Percentiles rank a stretch among this genome's conserved stretches.
Conservation (phyloP, 2,113 vertebrate species). For the Nothoprocta perdicaria region DNA sequence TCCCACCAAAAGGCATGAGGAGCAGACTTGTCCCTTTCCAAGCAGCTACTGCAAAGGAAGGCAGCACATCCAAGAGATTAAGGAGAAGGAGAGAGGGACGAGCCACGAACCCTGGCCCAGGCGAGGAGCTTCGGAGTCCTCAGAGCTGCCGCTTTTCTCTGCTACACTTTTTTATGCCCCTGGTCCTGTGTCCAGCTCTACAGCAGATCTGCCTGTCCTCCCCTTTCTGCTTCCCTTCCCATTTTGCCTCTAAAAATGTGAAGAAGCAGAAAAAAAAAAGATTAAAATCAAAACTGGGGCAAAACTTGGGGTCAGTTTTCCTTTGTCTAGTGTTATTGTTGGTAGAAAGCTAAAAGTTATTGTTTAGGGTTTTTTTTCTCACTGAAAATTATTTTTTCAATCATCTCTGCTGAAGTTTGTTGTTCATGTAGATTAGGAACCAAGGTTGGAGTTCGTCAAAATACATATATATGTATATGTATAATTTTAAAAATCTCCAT, state of each 20-base stretch:
- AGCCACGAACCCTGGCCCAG: not conserved
- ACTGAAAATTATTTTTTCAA: not conserved
- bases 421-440: not conserved
- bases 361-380: not conserved
- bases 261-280: not conserved
- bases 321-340: not conserved
- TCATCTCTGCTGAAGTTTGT: not conserved
- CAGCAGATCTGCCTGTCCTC: not conserved
- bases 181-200: not conserved
- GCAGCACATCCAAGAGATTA: fast-evolving
- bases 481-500: not conserved
- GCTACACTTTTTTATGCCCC: not conserved
- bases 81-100: fast-evolving
- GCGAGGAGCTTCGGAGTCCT: not conserved
- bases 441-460: not conserved
- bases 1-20: not conserved
- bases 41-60: not conserved
- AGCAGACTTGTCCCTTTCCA: not conserved
- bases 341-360: not conserved
- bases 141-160: not conserved
- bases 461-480: no score
- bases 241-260: not conserved
- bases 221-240: not conserved
- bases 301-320: not conserved
- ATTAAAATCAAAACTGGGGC: not conserved